Percentiles rank a stretch among this genome's conserved stretches.
Conservation (phyloP, 2,113 vertebrate genomes). For the Clarias batrachus region DNA sequence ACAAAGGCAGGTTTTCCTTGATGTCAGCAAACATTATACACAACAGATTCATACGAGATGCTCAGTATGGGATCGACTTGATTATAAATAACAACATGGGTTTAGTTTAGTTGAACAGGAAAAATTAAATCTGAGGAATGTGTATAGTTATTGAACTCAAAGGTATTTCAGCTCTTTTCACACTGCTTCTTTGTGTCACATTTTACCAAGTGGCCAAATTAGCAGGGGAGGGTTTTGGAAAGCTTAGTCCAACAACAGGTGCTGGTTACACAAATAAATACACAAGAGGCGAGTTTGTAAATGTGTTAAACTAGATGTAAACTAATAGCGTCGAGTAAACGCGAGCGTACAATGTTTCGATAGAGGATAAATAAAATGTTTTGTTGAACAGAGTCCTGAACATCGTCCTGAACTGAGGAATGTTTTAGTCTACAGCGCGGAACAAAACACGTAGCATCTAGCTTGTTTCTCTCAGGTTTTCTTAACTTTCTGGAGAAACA, state of each 20-base stretch:
- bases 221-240: constrained; percentile 3
- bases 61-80: not conserved
- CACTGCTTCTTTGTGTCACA: constrained; percentile 20
- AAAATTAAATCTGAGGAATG: not conserved
- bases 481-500: not conserved
- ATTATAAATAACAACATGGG: not conserved
- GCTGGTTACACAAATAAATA: constrained; percentile 14
- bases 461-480: not conserved
- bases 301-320: not conserved
- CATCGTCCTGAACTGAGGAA: not conserved
- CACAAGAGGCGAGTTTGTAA: not conserved
- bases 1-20: not conserved
- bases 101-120: not conserved
- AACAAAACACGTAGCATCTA: not conserved
- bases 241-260: constrained; percentile 20
- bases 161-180: not conserved
- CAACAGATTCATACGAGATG: not conserved
- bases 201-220: not conserved
- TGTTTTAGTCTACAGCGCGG: not conserved
- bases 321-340: no score
- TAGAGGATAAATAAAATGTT: not conserved
- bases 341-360: not conserved
- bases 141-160: not conserved
- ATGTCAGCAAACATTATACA: constrained; percentile 7
- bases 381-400: not conserved